phyloP scores from a whole-genome alignment of 2,888 invertebrate species.

The Odontocerum albicorne region DNA sequence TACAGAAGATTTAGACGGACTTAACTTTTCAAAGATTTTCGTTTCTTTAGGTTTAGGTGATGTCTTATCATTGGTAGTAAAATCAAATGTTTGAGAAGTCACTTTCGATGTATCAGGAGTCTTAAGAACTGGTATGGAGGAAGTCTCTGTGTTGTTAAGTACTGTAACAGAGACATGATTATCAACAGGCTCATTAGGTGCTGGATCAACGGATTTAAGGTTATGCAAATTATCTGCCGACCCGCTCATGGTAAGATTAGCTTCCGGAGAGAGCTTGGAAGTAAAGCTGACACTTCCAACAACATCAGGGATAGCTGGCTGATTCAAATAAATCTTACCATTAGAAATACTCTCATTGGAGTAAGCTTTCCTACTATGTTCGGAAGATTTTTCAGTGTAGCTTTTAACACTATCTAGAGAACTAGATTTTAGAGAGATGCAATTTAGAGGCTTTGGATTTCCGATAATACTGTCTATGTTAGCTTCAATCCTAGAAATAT shows the following conservation, averaged over 20 bases:
- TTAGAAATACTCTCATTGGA: conserved; percentile 55
- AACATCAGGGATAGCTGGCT: conserved; percentile 29
- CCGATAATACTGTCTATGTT: conserved; percentile 59
- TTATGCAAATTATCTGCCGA: neutral
- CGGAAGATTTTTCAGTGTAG: conserved; percentile 53
- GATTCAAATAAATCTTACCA: conserved; percentile 32
- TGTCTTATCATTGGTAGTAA: conserved; percentile 17
- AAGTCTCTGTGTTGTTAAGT: conserved; percentile 15
- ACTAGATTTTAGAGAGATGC: conserved; percentile 56
- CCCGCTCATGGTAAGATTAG: conserved; percentile 3
- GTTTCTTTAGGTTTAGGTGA: conserved; percentile 21
- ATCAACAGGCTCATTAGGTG: conserved; percentile 7
- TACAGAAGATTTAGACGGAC: conserved; percentile 44
- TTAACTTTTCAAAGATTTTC: conserved; percentile 50
- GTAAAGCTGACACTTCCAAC: conserved; percentile 33
- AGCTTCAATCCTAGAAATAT: conserved; percentile 58
- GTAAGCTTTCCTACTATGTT: conserved; percentile 54
- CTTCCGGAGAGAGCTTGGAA: conserved; percentile 17
- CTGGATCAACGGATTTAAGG: neutral
- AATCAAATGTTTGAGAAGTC: conserved; percentile 22
- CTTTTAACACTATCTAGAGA: conserved; percentile 63
- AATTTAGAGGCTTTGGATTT: conserved; percentile 55
- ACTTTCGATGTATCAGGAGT: conserved; percentile 21
- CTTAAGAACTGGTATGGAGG: conserved; percentile 13
- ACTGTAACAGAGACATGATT: conserved; percentile 33